Base-by-base conservation (phyloP, 1,140 invertebrate genomes). In the Sycophila sp. region DNA sequence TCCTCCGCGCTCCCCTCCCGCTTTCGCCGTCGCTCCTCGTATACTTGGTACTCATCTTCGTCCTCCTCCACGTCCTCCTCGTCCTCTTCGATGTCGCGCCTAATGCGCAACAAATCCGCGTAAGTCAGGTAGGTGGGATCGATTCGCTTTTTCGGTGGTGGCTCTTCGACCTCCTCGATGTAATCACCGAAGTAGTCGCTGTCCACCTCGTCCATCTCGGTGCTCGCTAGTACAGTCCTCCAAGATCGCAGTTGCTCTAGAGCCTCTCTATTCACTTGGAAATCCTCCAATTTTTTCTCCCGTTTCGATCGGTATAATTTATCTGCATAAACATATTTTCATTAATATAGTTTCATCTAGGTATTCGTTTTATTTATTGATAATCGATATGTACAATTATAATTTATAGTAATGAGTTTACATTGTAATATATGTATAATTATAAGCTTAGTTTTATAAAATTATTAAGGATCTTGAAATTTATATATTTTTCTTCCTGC, bases 151-250 rank as follows among this genome's bases (percentile, higher is more conserved):
- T 77, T 75, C 6, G 19, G 22, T 3, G 80, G 78, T 45, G 76
- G 74, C 10, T 74, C 72, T 15, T 75, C 74, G 17, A 70, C 56
- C 4, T 75, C 75, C 11, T 80, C 77, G 8, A 71, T 69, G 59
- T 84, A 84, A 60, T 86, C 80, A 0, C 79, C 83, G 53, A 84
- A 83, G 72, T 85, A 84, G 69, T 85, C 78, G 3, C 73, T 76
- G 30, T 80, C 78, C 2, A 11, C n/a, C 2, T 53, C n/a, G n/a
- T 51, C 45, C 19, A 40, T 40, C 36, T 22, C 26, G 11, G 4
- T n/a, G 19, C 13, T 19, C 30, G 1, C 32, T 75, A 80, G 32
- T 83, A 78, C 42, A 78, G 75, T 60, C n/a, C n/a, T 78, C 77
- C 17, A 68, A 55, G 26, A 70, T 24, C 66, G 73, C 15, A 72